These are phyloP conservation scores for Philaethria dido DNA, from an alignment of 2,888 invertebrate genomes.

Conservation along the genomic window DNA sequence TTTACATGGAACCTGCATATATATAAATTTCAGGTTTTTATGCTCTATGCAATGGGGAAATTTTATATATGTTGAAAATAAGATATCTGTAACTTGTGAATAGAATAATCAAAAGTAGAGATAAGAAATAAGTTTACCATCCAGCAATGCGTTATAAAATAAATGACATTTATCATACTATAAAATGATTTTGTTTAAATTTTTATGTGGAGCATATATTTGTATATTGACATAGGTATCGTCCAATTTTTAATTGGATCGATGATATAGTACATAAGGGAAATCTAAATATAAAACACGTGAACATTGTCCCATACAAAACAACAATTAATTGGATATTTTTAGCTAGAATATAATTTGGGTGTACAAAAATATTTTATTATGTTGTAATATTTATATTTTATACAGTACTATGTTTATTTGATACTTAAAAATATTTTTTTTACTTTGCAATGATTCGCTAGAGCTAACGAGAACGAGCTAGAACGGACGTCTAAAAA, in stretches of 20 bases:
- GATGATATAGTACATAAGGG: background rate
- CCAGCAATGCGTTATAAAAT: too few relatives aligned
- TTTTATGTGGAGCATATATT: background rate
- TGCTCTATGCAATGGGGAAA: too few relatives aligned
- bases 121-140: too few relatives aligned
- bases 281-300: background rate
- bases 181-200: too few relatives aligned
- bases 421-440: conserved; percentile 1
- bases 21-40: too few relatives aligned
- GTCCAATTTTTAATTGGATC: background rate
- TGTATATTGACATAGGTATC: background rate
- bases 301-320: background rate
- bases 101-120: too few relatives aligned
- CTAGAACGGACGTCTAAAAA: conserved; percentile 57
- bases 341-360: background rate
- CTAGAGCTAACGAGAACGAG: conserved; percentile 54
- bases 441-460: conserved; percentile 16
- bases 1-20: too few relatives aligned
- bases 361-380: background rate
- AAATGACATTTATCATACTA: too few relatives aligned
- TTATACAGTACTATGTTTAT: background rate
- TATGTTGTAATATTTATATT: background rate
- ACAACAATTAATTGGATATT: conserved; percentile 2
- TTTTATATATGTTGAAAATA: too few relatives aligned
- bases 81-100: too few relatives aligned